phyloP scores from a whole-genome alignment of 1,140 invertebrate species.

The Magallana angulata region DNA sequence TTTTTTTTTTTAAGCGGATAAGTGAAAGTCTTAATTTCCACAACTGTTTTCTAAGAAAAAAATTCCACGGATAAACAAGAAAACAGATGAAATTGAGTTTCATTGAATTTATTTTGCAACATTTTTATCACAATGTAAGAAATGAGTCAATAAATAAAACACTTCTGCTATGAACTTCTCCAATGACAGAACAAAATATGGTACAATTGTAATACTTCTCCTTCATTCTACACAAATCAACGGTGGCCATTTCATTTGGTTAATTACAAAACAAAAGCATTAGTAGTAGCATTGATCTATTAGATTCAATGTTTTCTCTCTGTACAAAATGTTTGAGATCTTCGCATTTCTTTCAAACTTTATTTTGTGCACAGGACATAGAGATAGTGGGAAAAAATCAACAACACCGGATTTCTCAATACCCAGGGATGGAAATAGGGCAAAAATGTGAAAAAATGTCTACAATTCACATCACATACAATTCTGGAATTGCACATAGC shows the following conservation, averaged over 20 bases:
- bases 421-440: not conserved
- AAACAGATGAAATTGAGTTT: not conserved
- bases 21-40: too few species aligned
- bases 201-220: conserved; percentile 1
- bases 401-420: conserved; percentile 17
- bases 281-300: not conserved
- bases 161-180: conserved; percentile 16
- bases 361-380: too few species aligned
- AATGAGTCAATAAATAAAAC: conserved; percentile 35
- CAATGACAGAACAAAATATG: not conserved
- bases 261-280: not conserved
- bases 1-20: too few species aligned
- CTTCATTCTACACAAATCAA: not conserved
- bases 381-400: too few species aligned
- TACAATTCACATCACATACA: not conserved
- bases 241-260: not conserved
- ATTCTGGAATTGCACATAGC: not conserved
- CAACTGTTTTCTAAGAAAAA: not conserved
- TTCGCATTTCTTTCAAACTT: not conserved
- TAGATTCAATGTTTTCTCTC: not conserved
- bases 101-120: conserved; percentile 31
- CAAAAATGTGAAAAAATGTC: not conserved
- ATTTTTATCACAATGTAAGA: conserved; percentile 35
- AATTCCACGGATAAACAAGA: not conserved
- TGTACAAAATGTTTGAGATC: not conserved